phyloP scores from a whole-genome alignment of 2,797 vertebrate species.

The Streptopelia turtur region DNA sequence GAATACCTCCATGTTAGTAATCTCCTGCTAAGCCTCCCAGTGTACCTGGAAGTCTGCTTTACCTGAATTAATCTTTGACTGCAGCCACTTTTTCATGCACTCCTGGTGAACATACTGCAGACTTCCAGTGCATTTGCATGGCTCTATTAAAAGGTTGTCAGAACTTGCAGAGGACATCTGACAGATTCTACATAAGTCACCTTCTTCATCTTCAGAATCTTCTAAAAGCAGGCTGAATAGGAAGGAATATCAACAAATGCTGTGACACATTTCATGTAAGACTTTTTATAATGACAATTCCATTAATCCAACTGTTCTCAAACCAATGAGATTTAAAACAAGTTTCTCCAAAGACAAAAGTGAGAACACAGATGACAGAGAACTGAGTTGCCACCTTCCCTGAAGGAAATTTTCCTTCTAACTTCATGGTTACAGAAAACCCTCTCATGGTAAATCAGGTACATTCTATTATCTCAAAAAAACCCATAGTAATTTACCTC shows the following conservation, averaged over 20 bases:
- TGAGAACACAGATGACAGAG: background rate
- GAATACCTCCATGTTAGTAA: background rate
- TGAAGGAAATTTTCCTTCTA: background rate
- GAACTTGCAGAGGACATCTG: slow-evolving; percentile 90
- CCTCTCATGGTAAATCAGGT: background rate
- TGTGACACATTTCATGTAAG: background rate
- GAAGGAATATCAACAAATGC: background rate
- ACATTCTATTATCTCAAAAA: background rate
- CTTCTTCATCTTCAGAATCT: slow-evolving; percentile 97
- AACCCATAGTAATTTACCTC: slow-evolving; percentile 79
- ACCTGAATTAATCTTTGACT: slow-evolving; percentile 97
- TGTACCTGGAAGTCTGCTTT: slow-evolving; percentile 23
- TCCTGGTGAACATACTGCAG: slow-evolving; percentile 97
- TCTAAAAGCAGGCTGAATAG: slow-evolving; percentile 89
- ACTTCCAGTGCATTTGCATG: slow-evolving; percentile 94
- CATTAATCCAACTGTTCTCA: background rate
- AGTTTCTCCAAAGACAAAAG: background rate
- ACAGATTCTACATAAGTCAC: slow-evolving; percentile 95
- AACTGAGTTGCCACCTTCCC: background rate
- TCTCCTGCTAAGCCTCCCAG: background rate
- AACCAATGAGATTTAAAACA: background rate
- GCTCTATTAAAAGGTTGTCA: slow-evolving; percentile 95
- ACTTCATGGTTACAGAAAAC: background rate
- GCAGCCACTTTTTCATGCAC: slow-evolving; percentile 98
- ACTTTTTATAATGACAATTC: background rate